These are phyloP conservation scores for Pardosa pseudoannulata DNA, from an alignment of 2,888 invertebrate species.

Conservation along the genomic window DNA sequence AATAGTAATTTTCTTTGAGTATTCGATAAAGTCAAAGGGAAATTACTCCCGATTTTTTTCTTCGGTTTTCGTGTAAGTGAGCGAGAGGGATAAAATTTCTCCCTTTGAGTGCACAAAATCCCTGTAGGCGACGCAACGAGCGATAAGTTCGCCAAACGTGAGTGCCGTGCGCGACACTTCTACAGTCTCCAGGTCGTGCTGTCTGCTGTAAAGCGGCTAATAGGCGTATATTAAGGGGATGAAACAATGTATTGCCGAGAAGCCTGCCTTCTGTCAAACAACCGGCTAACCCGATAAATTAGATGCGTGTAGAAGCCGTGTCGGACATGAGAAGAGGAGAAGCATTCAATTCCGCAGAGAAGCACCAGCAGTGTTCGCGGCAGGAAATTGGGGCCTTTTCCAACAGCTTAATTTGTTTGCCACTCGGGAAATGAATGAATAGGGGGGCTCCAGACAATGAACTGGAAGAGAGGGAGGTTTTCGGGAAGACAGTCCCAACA, in stretches of 20 bases:
- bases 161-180: constrained; percentile 2
- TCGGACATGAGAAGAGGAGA: neutral
- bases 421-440: neutral
- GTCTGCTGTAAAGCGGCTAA: constrained; percentile 65
- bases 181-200: constrained; percentile 45
- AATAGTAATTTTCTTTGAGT: no score
- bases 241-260: constrained; percentile 65
- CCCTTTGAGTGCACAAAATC: no score
- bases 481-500: no score
- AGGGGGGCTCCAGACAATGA: no score
- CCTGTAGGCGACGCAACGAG: no score
- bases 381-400: neutral
- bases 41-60: no score
- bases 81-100: no score
- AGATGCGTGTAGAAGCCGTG: neutral
- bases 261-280: constrained; percentile 55
- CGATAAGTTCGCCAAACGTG: no score
- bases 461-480: no score
- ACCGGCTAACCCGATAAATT: constrained; percentile 65
- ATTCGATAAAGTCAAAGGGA: no score
- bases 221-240: constrained; percentile 63
- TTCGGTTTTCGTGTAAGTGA: no score
- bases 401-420: neutral
- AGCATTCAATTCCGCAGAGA: neutral
- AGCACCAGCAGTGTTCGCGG: neutral